Evolutionary conservation across 2,888 invertebrate species (phyloP).

Genomic region (Papilio demoleus): DNA sequence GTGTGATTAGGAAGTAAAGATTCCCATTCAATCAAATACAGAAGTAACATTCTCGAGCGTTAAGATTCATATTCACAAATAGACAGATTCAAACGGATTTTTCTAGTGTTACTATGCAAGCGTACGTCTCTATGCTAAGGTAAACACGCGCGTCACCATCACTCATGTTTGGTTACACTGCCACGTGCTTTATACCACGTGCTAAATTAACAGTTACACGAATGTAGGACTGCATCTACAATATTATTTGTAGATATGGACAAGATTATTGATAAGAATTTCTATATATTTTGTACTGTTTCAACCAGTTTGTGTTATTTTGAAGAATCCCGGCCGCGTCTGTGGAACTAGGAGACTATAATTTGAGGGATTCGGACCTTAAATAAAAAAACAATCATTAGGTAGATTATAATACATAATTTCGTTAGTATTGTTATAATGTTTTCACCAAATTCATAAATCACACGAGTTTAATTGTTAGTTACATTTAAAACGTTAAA

Average conservation of each 20-base stretch:
- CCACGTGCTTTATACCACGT: constrained; percentile 34
- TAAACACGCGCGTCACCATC: constrained; percentile 28
- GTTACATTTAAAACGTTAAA: background rate
- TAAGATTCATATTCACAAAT: background rate
- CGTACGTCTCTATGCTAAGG: constrained; percentile 7
- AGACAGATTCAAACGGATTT: constrained; percentile 24
- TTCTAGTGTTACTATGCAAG: constrained; percentile 29
- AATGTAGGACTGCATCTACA: background rate
- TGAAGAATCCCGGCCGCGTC: too few relatives aligned
- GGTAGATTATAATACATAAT: too few relatives aligned
- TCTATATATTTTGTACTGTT: too few relatives aligned
- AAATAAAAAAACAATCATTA: too few relatives aligned
- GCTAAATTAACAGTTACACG: background rate
- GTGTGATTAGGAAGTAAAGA: background rate
- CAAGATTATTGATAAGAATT: too few relatives aligned
- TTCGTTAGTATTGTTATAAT: too few relatives aligned
- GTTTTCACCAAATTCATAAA: too few relatives aligned
- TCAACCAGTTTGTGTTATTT: too few relatives aligned
- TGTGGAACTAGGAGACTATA: too few relatives aligned
- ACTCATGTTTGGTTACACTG: constrained; percentile 10
- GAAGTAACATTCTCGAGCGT: background rate
- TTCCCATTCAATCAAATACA: background rate
- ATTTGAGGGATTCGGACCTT: too few relatives aligned
- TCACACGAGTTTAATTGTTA: too few relatives aligned
- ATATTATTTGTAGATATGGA: too few relatives aligned